These are phyloP conservation scores for Pelecanoides urinatrix DNA, from an alignment of 2,113 vertebrate species.

Conservation along the genomic window DNA sequence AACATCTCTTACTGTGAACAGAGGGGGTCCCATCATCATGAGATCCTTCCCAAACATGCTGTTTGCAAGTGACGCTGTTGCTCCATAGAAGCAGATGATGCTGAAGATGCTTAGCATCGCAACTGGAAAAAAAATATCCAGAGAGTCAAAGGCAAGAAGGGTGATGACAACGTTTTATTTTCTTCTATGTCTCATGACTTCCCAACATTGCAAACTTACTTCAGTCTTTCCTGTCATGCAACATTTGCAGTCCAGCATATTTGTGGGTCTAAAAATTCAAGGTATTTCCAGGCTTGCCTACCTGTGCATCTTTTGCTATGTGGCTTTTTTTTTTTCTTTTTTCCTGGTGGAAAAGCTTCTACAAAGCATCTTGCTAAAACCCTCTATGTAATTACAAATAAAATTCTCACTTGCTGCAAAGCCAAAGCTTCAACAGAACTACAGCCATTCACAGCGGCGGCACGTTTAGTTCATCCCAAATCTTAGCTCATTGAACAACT, in stretches of 20 bases:
- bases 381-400: neutral
- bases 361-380: neutral
- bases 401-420: neutral
- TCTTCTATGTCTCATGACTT: neutral
- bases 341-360: neutral
- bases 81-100: constrained; percentile 80
- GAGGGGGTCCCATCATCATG: constrained; percentile 75
- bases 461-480: neutral
- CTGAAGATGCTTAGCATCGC: constrained; percentile 77
- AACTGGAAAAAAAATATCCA: constrained; percentile 55
- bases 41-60: constrained; percentile 76
- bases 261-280: neutral
- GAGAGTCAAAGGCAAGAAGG: neutral
- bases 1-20: constrained; percentile 73
- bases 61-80: constrained; percentile 79
- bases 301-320: neutral
- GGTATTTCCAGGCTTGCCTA: neutral
- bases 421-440: neutral
- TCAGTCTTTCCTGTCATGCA: neutral
- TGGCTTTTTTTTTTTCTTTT: no score
- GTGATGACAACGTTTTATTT: neutral
- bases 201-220: neutral
- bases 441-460: accelerated
- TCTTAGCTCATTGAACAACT: neutral
- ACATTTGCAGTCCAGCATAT: neutral